Conservation (phyloP, 1,140 invertebrate species). For the Pentalonia nigronervosa region DNA sequence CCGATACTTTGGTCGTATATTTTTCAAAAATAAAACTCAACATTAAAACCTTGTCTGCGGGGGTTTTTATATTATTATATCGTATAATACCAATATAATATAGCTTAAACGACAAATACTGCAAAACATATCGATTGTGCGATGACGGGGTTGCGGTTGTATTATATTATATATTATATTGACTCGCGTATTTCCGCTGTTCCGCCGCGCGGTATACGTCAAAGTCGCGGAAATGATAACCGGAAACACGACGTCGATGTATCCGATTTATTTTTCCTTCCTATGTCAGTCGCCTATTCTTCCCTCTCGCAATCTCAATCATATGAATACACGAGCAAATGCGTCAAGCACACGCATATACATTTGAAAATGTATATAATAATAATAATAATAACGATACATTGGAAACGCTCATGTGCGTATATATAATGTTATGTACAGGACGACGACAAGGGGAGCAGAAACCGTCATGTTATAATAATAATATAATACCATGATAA, state of each 20-base stretch:
- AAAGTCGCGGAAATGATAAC: constrained; percentile 7
- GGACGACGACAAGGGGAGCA: neutral
- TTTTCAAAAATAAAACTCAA: neutral
- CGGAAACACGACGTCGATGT: constrained; percentile 49
- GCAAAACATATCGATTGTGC: neutral
- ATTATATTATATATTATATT: neutral
- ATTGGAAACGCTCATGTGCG: neutral
- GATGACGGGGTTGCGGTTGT: neutral
- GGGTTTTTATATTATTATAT: neutral
- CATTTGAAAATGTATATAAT: neutral
- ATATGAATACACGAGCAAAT: neutral
- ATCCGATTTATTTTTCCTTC: constrained; percentile 5
- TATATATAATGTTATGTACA: neutral
- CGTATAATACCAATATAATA: neutral
- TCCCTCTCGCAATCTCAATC: neutral
- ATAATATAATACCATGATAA: too few species aligned
- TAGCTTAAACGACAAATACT: neutral
- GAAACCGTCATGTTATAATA: neutral
- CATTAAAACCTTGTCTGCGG: neutral
- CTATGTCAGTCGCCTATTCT: too few species aligned
- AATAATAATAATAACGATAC: too few species aligned
- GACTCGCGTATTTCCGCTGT: neutral
- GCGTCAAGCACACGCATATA: neutral
- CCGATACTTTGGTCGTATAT: neutral
- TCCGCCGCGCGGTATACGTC: neutral